These are phyloP conservation scores for Eledone cirrhosa DNA, from an alignment of 2,888 invertebrate genomes.

Conservation along the genomic window DNA sequence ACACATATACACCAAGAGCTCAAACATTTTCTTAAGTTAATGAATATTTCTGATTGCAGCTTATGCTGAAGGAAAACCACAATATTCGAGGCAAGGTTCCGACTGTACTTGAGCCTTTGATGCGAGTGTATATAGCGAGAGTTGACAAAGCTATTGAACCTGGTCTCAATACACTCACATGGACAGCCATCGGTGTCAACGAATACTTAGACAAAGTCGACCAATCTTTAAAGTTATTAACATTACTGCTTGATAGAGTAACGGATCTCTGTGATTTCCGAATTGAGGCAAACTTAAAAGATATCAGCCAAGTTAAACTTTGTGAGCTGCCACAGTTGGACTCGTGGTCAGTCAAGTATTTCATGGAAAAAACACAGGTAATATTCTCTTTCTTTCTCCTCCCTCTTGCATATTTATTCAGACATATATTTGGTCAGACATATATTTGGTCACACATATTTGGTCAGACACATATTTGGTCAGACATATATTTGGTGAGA, in stretches of 20 bases:
- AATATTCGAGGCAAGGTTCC: constrained; percentile 68
- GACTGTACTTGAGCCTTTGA: constrained; percentile 86
- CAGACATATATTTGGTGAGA: not conserved
- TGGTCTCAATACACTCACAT: constrained; percentile 81
- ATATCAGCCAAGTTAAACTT: constrained; percentile 86
- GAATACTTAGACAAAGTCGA: constrained; percentile 70
- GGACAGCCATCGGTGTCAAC: constrained; percentile 87
- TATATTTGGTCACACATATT: not conserved
- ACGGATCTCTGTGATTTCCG: constrained; percentile 70
- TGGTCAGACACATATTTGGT: not conserved
- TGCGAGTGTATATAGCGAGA: constrained; percentile 86
- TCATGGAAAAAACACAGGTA: constrained; percentile 83
- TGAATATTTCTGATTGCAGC: constrained; percentile 45
- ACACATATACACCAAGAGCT: no score
- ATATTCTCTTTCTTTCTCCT: constrained; percentile 59
- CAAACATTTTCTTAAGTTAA: no score
- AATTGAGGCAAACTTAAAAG: constrained; percentile 84
- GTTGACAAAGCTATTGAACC: constrained; percentile 79
- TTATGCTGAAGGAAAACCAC: constrained; percentile 66
- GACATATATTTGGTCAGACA: not conserved
- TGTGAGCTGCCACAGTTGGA: constrained; percentile 83
- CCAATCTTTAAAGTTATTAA: constrained; percentile 82
- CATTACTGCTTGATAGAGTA: constrained; percentile 73
- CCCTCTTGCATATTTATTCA: not conserved
- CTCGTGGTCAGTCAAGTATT: constrained; percentile 88